A percentile compares a stretch with the other conserved stretches of the same genome.
phyloP scores from a whole-genome alignment of 2,888 invertebrate genomes.

The Neoitamus cyanurus region DNA sequence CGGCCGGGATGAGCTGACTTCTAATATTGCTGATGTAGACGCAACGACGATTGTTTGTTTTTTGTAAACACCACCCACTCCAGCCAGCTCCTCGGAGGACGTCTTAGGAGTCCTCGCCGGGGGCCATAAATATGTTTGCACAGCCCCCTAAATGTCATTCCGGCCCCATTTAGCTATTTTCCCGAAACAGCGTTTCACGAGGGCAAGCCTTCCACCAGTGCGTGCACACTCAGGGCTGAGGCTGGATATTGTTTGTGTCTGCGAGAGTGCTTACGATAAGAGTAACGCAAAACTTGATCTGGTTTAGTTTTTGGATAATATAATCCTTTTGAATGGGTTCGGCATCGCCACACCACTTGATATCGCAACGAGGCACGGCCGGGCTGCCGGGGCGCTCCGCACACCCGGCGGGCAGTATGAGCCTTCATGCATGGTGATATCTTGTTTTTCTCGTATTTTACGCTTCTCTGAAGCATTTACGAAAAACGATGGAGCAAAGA shows the following conservation, averaged over 20 bases:
- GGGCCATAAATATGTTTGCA: constrained; percentile 52
- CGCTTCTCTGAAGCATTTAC: constrained; percentile 36
- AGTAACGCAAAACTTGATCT: constrained; percentile 50
- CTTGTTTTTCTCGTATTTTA: constrained; percentile 46
- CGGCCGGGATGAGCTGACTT: constrained; percentile 33
- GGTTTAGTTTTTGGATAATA: constrained; percentile 52
- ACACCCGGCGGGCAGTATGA: background rate
- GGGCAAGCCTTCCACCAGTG: constrained; percentile 13
- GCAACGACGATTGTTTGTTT: constrained; percentile 48
- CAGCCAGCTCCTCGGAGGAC: background rate
- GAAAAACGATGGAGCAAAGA: constrained; percentile 29
- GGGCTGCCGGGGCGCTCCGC: background rate
- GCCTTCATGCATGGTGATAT: constrained; percentile 25
- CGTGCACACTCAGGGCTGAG: background rate
- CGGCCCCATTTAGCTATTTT: constrained; percentile 52
- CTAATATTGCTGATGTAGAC: constrained; percentile 53
- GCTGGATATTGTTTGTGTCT: constrained; percentile 29
- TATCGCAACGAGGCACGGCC: background rate
- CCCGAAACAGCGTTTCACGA: constrained; percentile 40
- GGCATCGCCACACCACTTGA: constrained; percentile 45
- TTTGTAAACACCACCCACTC: constrained; percentile 41
- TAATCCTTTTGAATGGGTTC: constrained; percentile 51
- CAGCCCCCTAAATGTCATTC: constrained; percentile 52
- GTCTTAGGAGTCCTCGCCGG: constrained; percentile 35
- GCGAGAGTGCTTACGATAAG: constrained; percentile 49